Percentiles rank a stretch among this genome's conserved stretches.
Evolutionary conservation across 2,888 invertebrate species (phyloP).

Genomic region (Scaptomyza tumidula): DNA sequence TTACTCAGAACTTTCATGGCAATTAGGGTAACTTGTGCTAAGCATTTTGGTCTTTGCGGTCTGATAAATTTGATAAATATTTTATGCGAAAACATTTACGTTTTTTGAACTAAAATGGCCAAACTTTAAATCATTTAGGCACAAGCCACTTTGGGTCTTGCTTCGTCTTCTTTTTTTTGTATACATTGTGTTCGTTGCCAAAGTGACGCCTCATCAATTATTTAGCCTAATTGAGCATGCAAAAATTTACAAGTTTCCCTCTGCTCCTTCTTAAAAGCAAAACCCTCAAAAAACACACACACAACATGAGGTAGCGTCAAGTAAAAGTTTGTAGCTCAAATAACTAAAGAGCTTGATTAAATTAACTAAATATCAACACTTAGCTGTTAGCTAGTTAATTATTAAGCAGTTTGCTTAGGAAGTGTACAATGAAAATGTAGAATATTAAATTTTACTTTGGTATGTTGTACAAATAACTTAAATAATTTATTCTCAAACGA

Average conservation of each 20-base stretch:
- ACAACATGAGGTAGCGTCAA: background rate
- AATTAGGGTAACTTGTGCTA: constrained; percentile 24
- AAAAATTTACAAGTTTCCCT: constrained; percentile 16
- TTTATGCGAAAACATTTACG: constrained; percentile 44
- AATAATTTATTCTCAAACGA: too few species aligned
- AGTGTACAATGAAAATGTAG: background rate
- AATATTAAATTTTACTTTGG: background rate
- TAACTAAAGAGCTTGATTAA: constrained; percentile 33
- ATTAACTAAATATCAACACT: constrained; percentile 27
- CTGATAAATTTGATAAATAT: constrained; percentile 59
- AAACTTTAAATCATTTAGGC: constrained; percentile 37
- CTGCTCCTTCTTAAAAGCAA: background rate
- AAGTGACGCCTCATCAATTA: constrained; percentile 45
- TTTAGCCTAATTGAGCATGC: constrained; percentile 48
- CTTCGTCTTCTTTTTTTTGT: constrained; percentile 7
- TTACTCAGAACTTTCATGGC: constrained; percentile 16
- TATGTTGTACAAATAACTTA: background rate
- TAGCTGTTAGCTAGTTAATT: constrained; percentile 25
- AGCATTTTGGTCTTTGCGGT: constrained; percentile 38
- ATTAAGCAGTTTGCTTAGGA: constrained; percentile 7
- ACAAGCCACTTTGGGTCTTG: constrained; percentile 15
- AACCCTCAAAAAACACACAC: constrained; percentile 1
- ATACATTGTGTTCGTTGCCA: constrained; percentile 12
- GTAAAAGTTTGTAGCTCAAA: constrained; percentile 8
- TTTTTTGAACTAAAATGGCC: constrained; percentile 31